Evolutionary conservation across 2,888 invertebrate genomes (phyloP), one percentile per base, ranked within the genome.

Genomic region (Pegoplata infirma): DNA sequence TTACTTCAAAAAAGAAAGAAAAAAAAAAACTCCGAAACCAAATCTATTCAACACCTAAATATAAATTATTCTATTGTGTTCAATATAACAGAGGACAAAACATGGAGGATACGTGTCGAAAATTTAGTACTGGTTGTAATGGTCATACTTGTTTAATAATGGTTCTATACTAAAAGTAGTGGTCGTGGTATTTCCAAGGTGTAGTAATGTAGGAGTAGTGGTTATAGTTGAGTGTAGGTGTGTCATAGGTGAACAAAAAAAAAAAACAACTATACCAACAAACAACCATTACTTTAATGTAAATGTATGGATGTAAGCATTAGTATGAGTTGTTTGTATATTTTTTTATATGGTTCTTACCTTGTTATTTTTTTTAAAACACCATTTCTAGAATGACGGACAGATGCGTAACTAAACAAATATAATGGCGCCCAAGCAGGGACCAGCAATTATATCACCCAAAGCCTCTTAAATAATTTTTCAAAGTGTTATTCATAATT

Each of bases 51-150:
- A 55, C 55, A 55, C 55, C 55, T 55, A 14, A 55, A 55, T 17
- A 55, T 32, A 55, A 55, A 55, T 32, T 55, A 55, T 55, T 55
- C 32, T 32, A 55, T 55, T 55, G 28, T 55, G 55, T 55, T 32
- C 17, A 55, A 32, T 28, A 55, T 3, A 40, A 40, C 36, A 40
- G 36, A n/a, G n/a, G n/a, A n/a, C n/a, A n/a, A n/a, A n/a, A n/a
- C n/a, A n/a, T n/a, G n/a, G n/a, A n/a, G n/a, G n/a, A n/a, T n/a
- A n/a, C n/a, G n/a, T n/a, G n/a, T n/a, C n/a, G n/a, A 40, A 40
- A 40, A 40, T n/a, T 40, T n/a, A n/a, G n/a, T 40, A n/a, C 12
- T n/a, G 12, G 32, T 32, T 10, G 36, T n/a, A 40, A 3, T 40
- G 36, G 36, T 40, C 12, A 40, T n/a, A 40, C 36, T n/a, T 25